Evolutionary conservation across 2,113 vertebrate genomes (phyloP), one percentile per base, ranked within the genome.

Genomic region (Epinephelus cyanopodus): DNA sequence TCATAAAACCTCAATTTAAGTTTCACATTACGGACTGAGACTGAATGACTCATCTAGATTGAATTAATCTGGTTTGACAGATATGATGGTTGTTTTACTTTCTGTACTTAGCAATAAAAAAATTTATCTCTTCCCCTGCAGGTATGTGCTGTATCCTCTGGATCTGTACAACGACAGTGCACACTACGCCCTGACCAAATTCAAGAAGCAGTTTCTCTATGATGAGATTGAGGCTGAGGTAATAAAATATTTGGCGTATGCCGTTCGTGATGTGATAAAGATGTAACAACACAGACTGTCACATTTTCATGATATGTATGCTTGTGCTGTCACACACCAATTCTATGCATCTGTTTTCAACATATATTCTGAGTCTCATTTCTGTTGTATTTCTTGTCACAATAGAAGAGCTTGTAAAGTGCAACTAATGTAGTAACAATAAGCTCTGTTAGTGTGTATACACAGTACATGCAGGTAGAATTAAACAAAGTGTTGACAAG

Each of bases 201-300:
- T 99, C 92, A 99, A 98, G 92, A 99, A 99, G 90, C 98, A 99
- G 95, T 99, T 99, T 88, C 96, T 99, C 9, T 99, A 99, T 0
- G 98, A 99, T 68, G 98, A 99, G 92, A 99, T 99, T 9, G 98
- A 99, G 92, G 98, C 98, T 0, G 98, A 99, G 96, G 98, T 97
- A 95, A 89, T 14, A 0, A 65, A 21, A 56, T 14, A 18, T 42
- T 58, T 37, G 13, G 9, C 39, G 5, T 5, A 4, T 15, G 5
- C 18, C 3, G 3, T 18, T 42, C 17, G 6, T 19, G 9, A 13
- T 64, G 17, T 39, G 5, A 53, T 8, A 8, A 21, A 54, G 27
- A 53, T 23, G 29, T 50, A 56, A 13, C 33, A 29, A 45, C 9
- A 45, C 42, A 45, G 10, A 10, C 8, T 69, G 3, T 10, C 18